These are phyloP conservation scores for Scomber japonicus DNA, from an alignment of 2,113 vertebrate species.

Conservation along the genomic window DNA sequence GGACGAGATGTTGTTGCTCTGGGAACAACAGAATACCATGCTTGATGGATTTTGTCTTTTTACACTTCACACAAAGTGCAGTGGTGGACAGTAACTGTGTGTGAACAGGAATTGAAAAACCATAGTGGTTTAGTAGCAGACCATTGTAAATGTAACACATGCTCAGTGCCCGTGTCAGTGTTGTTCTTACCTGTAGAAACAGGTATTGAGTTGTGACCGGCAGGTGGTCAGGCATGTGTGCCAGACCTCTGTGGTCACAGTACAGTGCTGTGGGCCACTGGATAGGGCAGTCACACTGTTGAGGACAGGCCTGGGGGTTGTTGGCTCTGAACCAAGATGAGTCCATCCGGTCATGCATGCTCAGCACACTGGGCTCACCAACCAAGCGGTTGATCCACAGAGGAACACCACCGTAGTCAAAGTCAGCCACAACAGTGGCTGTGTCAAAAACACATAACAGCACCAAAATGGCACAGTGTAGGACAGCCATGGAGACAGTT, in stretches of 20 bases:
- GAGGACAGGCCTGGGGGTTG: slow-evolving; percentile 76
- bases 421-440: slow-evolving; percentile 35
- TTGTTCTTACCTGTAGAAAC: slow-evolving; percentile 79
- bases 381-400: slow-evolving; percentile 82
- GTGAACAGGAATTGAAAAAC: slow-evolving; percentile 20
- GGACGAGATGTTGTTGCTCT: slow-evolving; percentile 81
- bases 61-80: not conserved
- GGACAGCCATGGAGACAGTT: slow-evolving; percentile 55
- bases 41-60: not conserved
- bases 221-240: slow-evolving; percentile 64
- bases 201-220: slow-evolving; percentile 79
- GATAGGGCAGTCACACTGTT: slow-evolving; percentile 83
- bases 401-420: slow-evolving; percentile 84
- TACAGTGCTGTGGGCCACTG: slow-evolving; percentile 86
- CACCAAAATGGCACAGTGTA: slow-evolving; percentile 19
- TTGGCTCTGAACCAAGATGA: slow-evolving; percentile 74
- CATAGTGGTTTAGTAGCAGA: slow-evolving; percentile 16
- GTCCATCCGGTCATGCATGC: slow-evolving; percentile 79
- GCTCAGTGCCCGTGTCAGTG: not conserved
- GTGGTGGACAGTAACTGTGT: not conserved
- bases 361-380: slow-evolving; percentile 85
- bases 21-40: slow-evolving; percentile 3
- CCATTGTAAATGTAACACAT: slow-evolving; percentile 19
- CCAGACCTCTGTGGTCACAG: slow-evolving; percentile 79
- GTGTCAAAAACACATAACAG: slow-evolving; percentile 53